Evolutionary conservation across 2,113 vertebrate species (phyloP).

Genomic region (Corythornis madagascariensis): DNA sequence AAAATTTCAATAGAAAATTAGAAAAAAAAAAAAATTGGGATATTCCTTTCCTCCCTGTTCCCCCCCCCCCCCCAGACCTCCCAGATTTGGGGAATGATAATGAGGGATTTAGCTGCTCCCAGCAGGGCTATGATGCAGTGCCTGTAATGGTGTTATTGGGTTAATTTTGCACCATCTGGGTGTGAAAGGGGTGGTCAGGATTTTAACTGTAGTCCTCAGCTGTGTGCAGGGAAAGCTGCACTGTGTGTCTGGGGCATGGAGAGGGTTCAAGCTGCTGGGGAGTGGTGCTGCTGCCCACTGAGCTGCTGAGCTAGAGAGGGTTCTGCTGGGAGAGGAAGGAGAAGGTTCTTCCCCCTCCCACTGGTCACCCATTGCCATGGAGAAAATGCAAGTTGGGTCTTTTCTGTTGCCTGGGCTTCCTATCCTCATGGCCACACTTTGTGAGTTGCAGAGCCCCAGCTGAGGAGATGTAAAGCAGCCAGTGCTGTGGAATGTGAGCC

Average conservation of each 20-base stretch:
- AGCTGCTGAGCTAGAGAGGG: background rate
- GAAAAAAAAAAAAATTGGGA: background rate
- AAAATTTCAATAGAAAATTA: too few species aligned
- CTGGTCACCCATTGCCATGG: background rate
- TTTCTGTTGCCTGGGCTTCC: background rate
- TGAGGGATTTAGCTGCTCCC: slow-evolving; percentile 15
- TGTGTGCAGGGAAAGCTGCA: background rate
- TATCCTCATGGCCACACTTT: rapidly evolving
- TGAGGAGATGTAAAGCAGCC: slow-evolving; percentile 32
- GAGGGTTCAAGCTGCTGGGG: background rate
- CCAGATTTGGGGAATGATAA: background rate
- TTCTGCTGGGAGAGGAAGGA: background rate
- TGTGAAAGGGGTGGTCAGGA: background rate
- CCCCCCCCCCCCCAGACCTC: background rate
- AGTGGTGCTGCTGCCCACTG: background rate
- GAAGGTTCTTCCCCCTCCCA: background rate
- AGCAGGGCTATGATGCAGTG: background rate
- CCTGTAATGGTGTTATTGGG: background rate
- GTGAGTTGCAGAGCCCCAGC: background rate
- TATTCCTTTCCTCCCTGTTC: background rate
- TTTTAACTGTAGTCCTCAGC: background rate
- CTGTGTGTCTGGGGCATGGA: background rate
- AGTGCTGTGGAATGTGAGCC: background rate
- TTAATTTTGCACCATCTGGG: slow-evolving; percentile 37
- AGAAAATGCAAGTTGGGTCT: slow-evolving; percentile 2